phyloP scores from a whole-genome alignment of 1,140 invertebrate genomes.

The Pseudachorutes palmiensis region DNA sequence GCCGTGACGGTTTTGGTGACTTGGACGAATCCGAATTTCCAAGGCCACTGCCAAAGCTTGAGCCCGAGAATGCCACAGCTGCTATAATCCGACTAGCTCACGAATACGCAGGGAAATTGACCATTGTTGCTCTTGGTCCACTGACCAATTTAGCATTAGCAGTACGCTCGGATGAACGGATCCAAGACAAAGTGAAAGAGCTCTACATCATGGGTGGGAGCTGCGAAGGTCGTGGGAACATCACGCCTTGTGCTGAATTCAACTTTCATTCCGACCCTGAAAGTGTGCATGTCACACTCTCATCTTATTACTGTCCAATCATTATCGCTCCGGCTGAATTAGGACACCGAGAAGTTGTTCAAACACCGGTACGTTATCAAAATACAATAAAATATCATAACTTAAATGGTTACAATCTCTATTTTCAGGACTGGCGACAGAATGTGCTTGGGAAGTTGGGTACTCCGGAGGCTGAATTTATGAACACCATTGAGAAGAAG shows the following conservation, averaged over 20 bases:
- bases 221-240: slow-evolving; percentile 6
- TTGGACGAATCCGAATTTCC: slow-evolving; percentile 27
- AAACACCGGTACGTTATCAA: background rate
- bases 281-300: slow-evolving; percentile 1
- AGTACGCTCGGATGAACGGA: background rate
- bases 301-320: slow-evolving; percentile 4
- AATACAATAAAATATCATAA: too few species aligned
- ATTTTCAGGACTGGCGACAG: slow-evolving; percentile 13
- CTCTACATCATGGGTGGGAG: slow-evolving; percentile 18
- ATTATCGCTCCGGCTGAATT: slow-evolving; percentile 10
- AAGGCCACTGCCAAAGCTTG: background rate
- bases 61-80: slow-evolving; percentile 31
- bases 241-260: slow-evolving; percentile 5
- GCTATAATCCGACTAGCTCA: slow-evolving; percentile 27
- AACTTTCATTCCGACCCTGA: slow-evolving; percentile 16
- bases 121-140: slow-evolving; percentile 14
- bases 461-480: background rate
- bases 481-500: slow-evolving; percentile 12
- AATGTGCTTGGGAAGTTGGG: slow-evolving; percentile 3
- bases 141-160: slow-evolving; percentile 20
- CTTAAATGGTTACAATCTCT: too few species aligned
- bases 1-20: slow-evolving; percentile 39
- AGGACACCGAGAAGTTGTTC: background rate
- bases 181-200: background rate
- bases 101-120: slow-evolving; percentile 13